A percentile compares a stretch with the other conserved stretches of the same genome.
These are phyloP conservation scores for Folsomia candida DNA, from an alignment of 2,888 invertebrate genomes.

Conservation along the genomic window DNA sequence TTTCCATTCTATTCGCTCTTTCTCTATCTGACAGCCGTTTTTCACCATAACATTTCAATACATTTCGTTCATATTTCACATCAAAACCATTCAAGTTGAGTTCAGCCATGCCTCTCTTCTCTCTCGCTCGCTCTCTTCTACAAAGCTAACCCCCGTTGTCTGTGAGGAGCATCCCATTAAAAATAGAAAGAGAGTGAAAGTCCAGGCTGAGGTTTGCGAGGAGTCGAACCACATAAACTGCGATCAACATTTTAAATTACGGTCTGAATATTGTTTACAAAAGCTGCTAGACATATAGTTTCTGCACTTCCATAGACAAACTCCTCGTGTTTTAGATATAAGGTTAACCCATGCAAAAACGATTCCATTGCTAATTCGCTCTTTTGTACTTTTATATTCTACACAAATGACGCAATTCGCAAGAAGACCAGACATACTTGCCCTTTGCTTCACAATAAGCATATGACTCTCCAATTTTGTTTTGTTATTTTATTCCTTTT, in stretches of 20 bases:
- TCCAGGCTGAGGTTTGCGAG: no score
- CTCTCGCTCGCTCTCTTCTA: conserved; percentile 12
- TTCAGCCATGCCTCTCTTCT: conserved; percentile 21
- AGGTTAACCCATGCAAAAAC: no score
- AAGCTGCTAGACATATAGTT: no score
- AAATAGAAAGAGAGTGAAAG: no score
- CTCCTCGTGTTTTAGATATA: no score
- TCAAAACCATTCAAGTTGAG: conserved; percentile 6
- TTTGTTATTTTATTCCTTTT: background rate
- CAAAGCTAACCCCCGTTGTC: conserved; percentile 17
- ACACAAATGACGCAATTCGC: background rate
- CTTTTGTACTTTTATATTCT: background rate
- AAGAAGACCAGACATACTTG: background rate
- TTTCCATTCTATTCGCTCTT: conserved; percentile 5
- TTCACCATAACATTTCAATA: conserved; percentile 17
- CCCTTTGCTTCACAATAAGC: background rate
- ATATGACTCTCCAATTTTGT: background rate
- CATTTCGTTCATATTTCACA: conserved; percentile 7
- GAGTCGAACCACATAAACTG: background rate
- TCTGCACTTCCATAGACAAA: no score
- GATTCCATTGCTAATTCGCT: background rate
- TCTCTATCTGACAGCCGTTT: conserved; percentile 16
- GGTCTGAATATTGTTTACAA: no score
- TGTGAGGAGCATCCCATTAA: no score
- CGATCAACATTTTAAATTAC: background rate